Evolutionary conservation across 92 coral and sea anemone genomes (phyloP).

Genomic region (Muricea muricata): DNA sequence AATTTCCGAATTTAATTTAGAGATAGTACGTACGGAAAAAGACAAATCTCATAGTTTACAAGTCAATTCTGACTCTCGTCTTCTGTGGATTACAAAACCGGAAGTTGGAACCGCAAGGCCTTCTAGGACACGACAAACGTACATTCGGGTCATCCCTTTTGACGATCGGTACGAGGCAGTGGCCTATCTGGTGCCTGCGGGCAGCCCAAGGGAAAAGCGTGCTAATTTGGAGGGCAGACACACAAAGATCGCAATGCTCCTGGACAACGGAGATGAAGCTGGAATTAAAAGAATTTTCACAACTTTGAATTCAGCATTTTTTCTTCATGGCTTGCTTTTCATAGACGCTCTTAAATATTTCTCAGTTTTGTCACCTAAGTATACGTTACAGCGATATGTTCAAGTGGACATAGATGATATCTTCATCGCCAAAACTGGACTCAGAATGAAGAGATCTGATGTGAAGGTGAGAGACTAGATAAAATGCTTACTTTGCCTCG

Average conservation of each 20-base stretch:
- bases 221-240: slow-evolving; percentile 21
- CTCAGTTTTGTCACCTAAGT: slow-evolving; percentile 64
- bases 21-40: slow-evolving; percentile 72
- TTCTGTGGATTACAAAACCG: slow-evolving; percentile 77
- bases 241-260: slow-evolving; percentile 72
- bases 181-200: slow-evolving; percentile 68
- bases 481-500: no score
- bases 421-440: slow-evolving; percentile 89
- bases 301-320: slow-evolving; percentile 90
- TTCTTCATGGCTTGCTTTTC: slow-evolving; percentile 83
- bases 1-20: slow-evolving; percentile 76
- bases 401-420: slow-evolving; percentile 93
- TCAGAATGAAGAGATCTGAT: slow-evolving; percentile 85
- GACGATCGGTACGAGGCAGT: slow-evolving; percentile 82
- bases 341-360: slow-evolving; percentile 86
- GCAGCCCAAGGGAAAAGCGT: slow-evolving; percentile 37
- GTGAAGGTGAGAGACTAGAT: slow-evolving; percentile 84
- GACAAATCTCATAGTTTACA: slow-evolving; percentile 69
- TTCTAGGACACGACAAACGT: slow-evolving; percentile 79
- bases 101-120: slow-evolving; percentile 79
- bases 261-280: slow-evolving; percentile 79
- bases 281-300: slow-evolving; percentile 90
- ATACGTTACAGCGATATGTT: slow-evolving; percentile 85
- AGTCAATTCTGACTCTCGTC: slow-evolving; percentile 71
- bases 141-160: slow-evolving; percentile 69